Evolutionary conservation across 2,888 invertebrate genomes (phyloP).

Genomic region (Calephelis perditalis): DNA sequence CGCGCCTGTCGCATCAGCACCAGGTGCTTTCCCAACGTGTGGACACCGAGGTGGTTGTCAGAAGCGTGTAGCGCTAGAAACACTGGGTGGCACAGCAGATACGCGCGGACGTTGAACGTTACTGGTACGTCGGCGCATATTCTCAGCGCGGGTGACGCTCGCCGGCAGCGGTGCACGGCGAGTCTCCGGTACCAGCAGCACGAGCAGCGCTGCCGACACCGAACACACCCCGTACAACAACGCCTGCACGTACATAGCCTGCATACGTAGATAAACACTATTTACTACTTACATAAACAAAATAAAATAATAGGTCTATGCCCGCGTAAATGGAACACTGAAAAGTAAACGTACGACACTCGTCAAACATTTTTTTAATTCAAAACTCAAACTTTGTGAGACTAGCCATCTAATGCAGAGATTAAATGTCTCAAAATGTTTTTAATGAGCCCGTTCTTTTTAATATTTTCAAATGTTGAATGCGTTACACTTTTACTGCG

Average conservation of each 20-base stretch:
- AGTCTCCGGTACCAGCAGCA: slow-evolving; percentile 79
- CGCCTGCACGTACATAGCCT: slow-evolving; percentile 53
- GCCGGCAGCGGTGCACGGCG: slow-evolving; percentile 74
- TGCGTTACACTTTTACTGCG: no score
- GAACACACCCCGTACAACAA: slow-evolving; percentile 67
- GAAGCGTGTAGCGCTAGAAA: slow-evolving; percentile 1
- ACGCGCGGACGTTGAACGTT: slow-evolving; percentile 4
- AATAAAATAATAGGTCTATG: no score
- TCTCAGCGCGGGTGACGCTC: slow-evolving; percentile 67
- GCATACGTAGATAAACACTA: slow-evolving; percentile 20
- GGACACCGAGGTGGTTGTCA: background rate
- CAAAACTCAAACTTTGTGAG: no score
- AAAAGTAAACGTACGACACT: no score
- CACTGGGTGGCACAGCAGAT: background rate
- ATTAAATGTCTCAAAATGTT: no score
- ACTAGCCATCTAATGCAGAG: no score
- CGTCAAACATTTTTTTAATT: no score
- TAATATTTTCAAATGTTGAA: no score
- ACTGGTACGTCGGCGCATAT: slow-evolving; percentile 29
- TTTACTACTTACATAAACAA: background rate
- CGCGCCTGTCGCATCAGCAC: no score
- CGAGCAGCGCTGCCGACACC: slow-evolving; percentile 65
- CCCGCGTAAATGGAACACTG: no score
- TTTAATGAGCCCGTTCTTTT: no score
- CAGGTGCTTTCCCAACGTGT: background rate